These are phyloP conservation scores for Onchidella celtica DNA, from an alignment of 2,888 invertebrate genomes.

Conservation along the genomic window DNA sequence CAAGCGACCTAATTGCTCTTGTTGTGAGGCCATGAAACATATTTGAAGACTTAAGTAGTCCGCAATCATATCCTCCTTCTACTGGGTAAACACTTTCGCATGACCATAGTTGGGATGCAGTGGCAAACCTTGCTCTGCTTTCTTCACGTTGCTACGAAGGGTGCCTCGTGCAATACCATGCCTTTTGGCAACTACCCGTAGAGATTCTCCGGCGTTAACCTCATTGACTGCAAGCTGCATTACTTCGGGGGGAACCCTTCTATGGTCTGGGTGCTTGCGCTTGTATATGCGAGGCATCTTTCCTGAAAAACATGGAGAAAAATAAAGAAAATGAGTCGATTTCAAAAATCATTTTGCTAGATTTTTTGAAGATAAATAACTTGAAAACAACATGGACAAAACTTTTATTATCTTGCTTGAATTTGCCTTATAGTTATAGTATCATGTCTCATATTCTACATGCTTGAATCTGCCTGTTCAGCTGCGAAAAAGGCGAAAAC, in stretches of 20 bases:
- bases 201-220: not conserved
- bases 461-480: too few relatives aligned
- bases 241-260: not conserved
- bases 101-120: not conserved
- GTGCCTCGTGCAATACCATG: not conserved
- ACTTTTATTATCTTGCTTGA: too few relatives aligned
- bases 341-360: too few relatives aligned
- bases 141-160: constrained; percentile 15
- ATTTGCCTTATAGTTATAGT: too few relatives aligned
- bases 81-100: not conserved
- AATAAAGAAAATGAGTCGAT: too few relatives aligned
- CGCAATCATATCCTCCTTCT: not conserved
- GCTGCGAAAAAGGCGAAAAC: too few relatives aligned
- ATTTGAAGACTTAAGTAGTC: not conserved
- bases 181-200: not conserved
- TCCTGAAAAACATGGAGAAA: too few relatives aligned
- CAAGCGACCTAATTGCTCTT: not conserved
- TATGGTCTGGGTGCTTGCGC: too few relatives aligned
- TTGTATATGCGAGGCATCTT: too few relatives aligned
- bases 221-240: constrained; percentile 2
- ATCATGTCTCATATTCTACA: too few relatives aligned
- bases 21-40: constrained; percentile 15
- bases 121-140: not conserved
- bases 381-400: too few relatives aligned
- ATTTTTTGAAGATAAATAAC: too few relatives aligned